Evolutionary conservation across 2,113 vertebrate species (phyloP), one percentile per base, ranked within the genome.

Genomic region (Origma solitaria): DNA sequence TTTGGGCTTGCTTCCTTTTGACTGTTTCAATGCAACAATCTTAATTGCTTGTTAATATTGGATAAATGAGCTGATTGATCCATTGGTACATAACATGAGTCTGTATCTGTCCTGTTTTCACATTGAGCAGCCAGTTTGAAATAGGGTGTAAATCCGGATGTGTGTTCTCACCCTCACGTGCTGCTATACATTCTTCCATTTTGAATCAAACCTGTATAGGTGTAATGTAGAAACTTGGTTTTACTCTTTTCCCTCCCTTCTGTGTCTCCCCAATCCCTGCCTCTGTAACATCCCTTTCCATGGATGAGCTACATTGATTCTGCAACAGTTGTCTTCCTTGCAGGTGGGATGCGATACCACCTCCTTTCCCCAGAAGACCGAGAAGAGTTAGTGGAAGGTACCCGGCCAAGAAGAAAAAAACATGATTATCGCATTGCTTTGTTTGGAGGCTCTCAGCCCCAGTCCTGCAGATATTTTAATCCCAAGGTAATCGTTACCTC

Each of bases 381-480:
- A 81, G 99, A 99, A 97, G 99, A 99, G 95, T 95, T 99, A 33
- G 99, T 99, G 42, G 99, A 99, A 94, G 99, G 98, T 73, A 99
- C 99, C 9, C 98, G 99, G 49, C 99, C 98, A 8, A 97, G 99
- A 86, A 98, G 99, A 78, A 99, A 99, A 97, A 99, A 99, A 60
- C 99, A 99, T 1, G 99, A 99, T 97, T 99, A 99, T 73, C 98
- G 99, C 92, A 99, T 99, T 84, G 99, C 99, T 77, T 97, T 99
- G 47, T 99, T 99, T 95, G 99, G 99, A 86, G 99, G 99, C 81
- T 99, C 99, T 12, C 99, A 99, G 96, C 99, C 99, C 81, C 99
- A 99, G 93, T 99, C 99, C 94, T 99, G 99, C 96, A 98, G 99
- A 97, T 99, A 99, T 89, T 99, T 99, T 96, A 99, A 99, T 95